A percentile compares a stretch with the other conserved stretches of the same genome.
These are phyloP conservation scores for Heliconius eleuchia DNA, from an alignment of 1,140 invertebrate species.

Conservation along the genomic window DNA sequence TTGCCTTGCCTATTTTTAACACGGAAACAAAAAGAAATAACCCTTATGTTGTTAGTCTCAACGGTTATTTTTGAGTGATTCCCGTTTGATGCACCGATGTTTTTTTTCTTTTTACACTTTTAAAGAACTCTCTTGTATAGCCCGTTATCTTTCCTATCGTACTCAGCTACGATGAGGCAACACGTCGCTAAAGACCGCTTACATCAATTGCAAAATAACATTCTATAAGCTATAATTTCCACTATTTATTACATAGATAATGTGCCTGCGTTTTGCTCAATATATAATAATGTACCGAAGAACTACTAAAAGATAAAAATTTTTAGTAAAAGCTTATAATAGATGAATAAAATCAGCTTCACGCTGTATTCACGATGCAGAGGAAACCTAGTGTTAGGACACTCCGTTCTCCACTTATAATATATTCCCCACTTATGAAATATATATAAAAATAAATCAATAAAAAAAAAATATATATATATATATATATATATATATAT, in stretches of 20 bases:
- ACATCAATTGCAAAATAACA: conserved; percentile 12
- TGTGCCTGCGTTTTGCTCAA: not conserved
- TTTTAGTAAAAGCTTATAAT: not conserved
- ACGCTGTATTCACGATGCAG: too few relatives aligned
- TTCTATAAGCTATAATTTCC: conserved; percentile 10
- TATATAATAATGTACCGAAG: not conserved
- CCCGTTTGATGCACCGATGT: conserved; percentile 22
- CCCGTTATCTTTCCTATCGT: conserved; percentile 27
- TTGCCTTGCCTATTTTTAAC: conserved; percentile 37
- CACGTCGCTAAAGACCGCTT: conserved; percentile 17
- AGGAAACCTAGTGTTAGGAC: too few relatives aligned
- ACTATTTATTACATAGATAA: conserved; percentile 4
- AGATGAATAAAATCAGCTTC: too few relatives aligned
- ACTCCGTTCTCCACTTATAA: too few relatives aligned
- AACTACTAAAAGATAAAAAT: not conserved
- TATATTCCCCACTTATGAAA: too few relatives aligned
- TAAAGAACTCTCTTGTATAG: conserved; percentile 27
- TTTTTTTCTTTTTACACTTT: conserved; percentile 30
- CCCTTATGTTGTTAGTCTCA: conserved; percentile 6
- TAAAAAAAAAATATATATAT: too few relatives aligned
- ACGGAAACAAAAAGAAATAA: conserved; percentile 26
- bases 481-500: too few relatives aligned
- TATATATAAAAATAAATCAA: too few relatives aligned
- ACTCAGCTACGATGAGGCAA: conserved; percentile 20
- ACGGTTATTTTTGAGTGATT: conserved; percentile 14